These are phyloP conservation scores for Eupeodes luniger DNA, from an alignment of 2,888 invertebrate genomes.

Conservation along the genomic window DNA sequence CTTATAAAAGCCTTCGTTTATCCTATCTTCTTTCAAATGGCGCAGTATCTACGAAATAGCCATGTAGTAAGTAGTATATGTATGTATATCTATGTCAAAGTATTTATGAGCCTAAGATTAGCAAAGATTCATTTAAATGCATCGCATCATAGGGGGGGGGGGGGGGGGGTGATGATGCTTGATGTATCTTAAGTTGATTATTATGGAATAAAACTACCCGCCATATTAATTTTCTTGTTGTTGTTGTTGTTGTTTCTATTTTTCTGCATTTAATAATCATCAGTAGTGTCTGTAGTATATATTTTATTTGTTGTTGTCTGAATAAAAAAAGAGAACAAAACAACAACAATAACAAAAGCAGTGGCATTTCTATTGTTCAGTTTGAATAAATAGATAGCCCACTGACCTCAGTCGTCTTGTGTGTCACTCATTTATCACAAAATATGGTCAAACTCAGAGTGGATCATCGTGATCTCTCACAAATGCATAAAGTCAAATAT, in stretches of 20 bases:
- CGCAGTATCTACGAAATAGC: neutral
- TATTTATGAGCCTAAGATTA: constrained; percentile 21
- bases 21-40: constrained; percentile 25
- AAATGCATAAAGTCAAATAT: constrained; percentile 10
- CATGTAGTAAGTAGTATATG: neutral
- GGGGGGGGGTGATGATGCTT: neutral
- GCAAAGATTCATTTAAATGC: constrained; percentile 29
- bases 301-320: neutral
- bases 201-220: constrained; percentile 17
- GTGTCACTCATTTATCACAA: constrained; percentile 30
- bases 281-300: neutral
- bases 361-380: constrained; percentile 26
- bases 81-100: constrained; percentile 10
- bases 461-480: constrained; percentile 31
- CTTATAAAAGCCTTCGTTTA: constrained; percentile 2
- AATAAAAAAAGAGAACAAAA: neutral
- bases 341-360: neutral
- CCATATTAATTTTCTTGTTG: neutral
- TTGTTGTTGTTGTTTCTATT: constrained; percentile 3
- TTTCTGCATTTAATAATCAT: constrained; percentile 6
- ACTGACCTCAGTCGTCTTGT: constrained; percentile 38
- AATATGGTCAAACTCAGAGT: constrained; percentile 15
- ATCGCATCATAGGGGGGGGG: neutral
- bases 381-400: constrained; percentile 45
- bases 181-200: constrained; percentile 23